Evolutionary conservation across 1,140 invertebrate genomes (phyloP).

Genomic region (Sesamia nonagrioides): DNA sequence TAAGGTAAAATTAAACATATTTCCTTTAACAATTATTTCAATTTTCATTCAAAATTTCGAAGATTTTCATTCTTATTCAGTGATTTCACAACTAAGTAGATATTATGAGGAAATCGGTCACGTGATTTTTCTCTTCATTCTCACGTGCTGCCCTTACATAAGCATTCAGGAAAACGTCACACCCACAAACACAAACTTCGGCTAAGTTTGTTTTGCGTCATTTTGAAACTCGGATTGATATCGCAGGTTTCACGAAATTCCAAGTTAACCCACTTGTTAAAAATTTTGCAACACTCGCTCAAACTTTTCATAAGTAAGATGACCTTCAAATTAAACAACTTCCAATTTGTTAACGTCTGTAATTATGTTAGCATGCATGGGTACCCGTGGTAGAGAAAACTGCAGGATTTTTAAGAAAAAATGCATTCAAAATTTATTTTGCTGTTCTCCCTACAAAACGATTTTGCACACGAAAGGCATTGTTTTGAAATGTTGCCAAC

Average conservation of each 20-base stretch:
- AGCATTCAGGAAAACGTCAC: not conserved
- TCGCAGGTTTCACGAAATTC: not conserved
- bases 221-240: not conserved
- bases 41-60: too few relatives aligned
- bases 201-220: conserved; percentile 5
- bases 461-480: too few relatives aligned
- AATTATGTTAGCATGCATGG: not conserved
- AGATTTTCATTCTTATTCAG: too few relatives aligned
- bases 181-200: not conserved
- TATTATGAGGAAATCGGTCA: too few relatives aligned
- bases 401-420: not conserved
- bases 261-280: not conserved
- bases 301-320: conserved; percentile 21
- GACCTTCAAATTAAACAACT: not conserved
- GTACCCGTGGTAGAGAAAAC: too few relatives aligned
- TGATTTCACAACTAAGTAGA: too few relatives aligned
- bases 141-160: conserved; percentile 4
- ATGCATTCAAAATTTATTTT: not conserved
- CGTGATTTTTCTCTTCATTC: not conserved
- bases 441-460: too few relatives aligned
- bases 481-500: too few relatives aligned
- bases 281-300: not conserved
- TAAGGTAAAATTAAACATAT: too few relatives aligned
- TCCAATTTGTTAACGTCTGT: not conserved
- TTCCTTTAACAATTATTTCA: too few relatives aligned